Percentiles rank a stretch among this genome's conserved stretches.
These are phyloP conservation scores for Anguilla rostrata DNA, from an alignment of 2,113 vertebrate species.

Conservation along the genomic window DNA sequence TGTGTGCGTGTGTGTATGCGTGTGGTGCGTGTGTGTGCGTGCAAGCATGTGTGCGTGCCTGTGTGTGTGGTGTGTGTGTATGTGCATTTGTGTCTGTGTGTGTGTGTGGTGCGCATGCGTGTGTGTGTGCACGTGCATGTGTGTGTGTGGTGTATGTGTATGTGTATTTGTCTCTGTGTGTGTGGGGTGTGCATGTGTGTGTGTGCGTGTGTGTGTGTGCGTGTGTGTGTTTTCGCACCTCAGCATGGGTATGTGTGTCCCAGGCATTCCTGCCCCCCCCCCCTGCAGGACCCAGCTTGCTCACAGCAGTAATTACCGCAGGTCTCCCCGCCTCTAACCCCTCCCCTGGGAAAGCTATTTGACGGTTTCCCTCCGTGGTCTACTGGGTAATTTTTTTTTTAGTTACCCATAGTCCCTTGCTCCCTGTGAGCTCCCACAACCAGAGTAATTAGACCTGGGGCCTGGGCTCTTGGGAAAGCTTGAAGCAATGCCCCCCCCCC, in stretches of 20 bases:
- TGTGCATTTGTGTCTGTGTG: too few species aligned
- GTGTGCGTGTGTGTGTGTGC: not conserved
- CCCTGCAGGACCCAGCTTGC: slow-evolving; percentile 1
- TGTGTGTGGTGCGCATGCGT: not conserved
- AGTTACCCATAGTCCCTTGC: not conserved
- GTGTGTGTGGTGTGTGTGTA: too few species aligned
- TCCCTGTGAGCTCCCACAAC: not conserved
- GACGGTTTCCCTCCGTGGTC: not conserved
- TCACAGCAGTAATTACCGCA: not conserved
- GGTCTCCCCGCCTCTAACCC: not conserved
- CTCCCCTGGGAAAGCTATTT: not conserved
- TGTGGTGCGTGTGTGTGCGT: too few species aligned
- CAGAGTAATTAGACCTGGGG: not conserved
- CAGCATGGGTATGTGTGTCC: slow-evolving; percentile 1
- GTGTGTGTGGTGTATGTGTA: too few species aligned
- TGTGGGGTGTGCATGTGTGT: not conserved
- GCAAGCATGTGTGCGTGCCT: too few species aligned
- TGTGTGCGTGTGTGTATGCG: too few species aligned
- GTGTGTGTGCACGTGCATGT: not conserved
- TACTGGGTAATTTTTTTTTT: not conserved
- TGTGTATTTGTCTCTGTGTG: too few species aligned
- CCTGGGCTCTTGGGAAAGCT: not conserved
- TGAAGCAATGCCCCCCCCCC: not conserved
- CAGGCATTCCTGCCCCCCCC: not conserved
- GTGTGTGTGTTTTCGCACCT: not conserved